Evolutionary conservation across 2,888 invertebrate species (phyloP), one percentile per base, ranked within the genome.

Genomic region (Idaea straminata): DNA sequence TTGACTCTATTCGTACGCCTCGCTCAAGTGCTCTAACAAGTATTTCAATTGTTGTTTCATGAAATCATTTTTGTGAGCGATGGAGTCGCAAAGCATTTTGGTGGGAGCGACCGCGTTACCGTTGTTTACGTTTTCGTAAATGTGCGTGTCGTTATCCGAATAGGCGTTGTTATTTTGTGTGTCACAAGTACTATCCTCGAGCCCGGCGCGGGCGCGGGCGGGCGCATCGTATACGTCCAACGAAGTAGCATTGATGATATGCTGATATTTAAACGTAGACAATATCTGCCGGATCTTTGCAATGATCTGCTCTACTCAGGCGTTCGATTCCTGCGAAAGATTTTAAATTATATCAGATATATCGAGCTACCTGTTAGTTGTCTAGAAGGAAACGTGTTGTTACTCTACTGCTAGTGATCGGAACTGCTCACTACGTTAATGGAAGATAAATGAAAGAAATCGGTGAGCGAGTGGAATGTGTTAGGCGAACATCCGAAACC

Each of bases 291-390:
- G 95, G 94, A 96, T 95, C 94, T 95, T 96, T 95, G 95, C 95
- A 95, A 95, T 95, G 94, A 96, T 96, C 95, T 95, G 95, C 95
- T 96, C 95, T 94, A 96, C 96, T 96, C 96, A 96, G 96, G 96
- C 96, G 94, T 96, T 96, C 92, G 96, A 96, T 93, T 96, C 96
- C 96, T 96, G 92, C 79, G 94, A 94, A 88, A 89, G 84, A 89
- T 89, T 89, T 77, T 87, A 89, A 91, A 86, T 82, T 83, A 78
- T 85, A 85, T 89, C 86, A 88, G 77, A 83, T 82, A 82, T 65
- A 76, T 77, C 72, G 74, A 71, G 74, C 70, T 69, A 69, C 76
- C 72, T 77, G 77, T 70, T 70, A 74, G 72, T 77, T 75, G 84
- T 88, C 34, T 59, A 59, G 86, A 86, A 76, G 72, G 81, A 77